These are phyloP conservation scores for Anagrus nilaparvatae DNA, from an alignment of 1,140 invertebrate genomes.

Conservation along the genomic window DNA sequence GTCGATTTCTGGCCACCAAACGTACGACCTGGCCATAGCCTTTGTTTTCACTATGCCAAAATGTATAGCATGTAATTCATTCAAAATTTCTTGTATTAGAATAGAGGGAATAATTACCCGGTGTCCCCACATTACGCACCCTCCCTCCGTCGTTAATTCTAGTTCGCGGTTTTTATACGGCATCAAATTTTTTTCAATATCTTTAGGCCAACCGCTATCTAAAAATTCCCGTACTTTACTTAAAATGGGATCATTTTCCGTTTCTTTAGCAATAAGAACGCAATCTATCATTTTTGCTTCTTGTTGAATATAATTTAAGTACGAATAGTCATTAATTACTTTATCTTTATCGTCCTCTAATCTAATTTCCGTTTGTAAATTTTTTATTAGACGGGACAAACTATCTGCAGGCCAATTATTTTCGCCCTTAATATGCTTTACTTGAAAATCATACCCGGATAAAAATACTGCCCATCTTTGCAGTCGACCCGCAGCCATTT, in stretches of 20 bases:
- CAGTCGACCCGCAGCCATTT: slow-evolving; percentile 8
- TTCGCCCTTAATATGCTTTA: slow-evolving; percentile 6
- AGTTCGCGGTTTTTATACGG: neutral
- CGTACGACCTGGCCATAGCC: slow-evolving; percentile 27
- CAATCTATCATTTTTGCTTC: too few species aligned
- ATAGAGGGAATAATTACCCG: slow-evolving; percentile 31
- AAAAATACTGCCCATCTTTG: slow-evolving; percentile 16
- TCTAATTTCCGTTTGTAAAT: too few species aligned
- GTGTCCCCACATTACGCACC: slow-evolving; percentile 22
- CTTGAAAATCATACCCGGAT: slow-evolving; percentile 12
- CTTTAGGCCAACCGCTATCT: too few species aligned
- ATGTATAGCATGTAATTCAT: slow-evolving; percentile 32
- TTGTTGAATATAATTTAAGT: too few species aligned
- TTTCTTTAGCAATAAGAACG: too few species aligned
- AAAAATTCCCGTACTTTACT: too few species aligned
- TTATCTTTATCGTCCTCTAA: too few species aligned
- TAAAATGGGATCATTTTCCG: too few species aligned
- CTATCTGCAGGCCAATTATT: slow-evolving; percentile 5
- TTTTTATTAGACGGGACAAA: slow-evolving; percentile 17
- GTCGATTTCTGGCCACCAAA: slow-evolving; percentile 40
- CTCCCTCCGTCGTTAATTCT: slow-evolving; percentile 2
- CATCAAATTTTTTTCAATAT: neutral
- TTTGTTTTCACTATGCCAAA: slow-evolving; percentile 39
- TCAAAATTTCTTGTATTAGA: slow-evolving; percentile 19
- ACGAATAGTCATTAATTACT: too few species aligned